phyloP scores from a whole-genome alignment of 2,888 invertebrate species.

The Macaria notata region DNA sequence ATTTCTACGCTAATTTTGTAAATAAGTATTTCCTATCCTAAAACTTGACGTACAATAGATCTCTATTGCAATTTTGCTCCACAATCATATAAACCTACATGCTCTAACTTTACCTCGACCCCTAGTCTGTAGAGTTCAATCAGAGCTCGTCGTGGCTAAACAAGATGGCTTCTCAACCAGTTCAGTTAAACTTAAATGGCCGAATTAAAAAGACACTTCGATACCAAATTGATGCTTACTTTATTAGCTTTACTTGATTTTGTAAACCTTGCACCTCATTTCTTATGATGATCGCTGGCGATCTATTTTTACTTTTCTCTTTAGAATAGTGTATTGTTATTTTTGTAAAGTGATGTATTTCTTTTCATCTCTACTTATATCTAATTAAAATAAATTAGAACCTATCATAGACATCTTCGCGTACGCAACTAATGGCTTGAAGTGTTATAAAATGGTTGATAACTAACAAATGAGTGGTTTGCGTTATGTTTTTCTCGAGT shows the following conservation, averaged over 20 bases:
- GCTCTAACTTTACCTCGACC: neutral
- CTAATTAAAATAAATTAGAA: conserved; percentile 33
- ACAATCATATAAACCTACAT: neutral
- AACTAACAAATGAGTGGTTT: conserved; percentile 75
- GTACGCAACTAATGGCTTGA: conserved; percentile 76
- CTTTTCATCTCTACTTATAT: conserved; percentile 51
- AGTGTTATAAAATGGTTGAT: conserved; percentile 66
- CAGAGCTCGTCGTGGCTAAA: too few species aligned
- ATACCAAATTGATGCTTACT: conserved; percentile 55
- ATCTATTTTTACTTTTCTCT: conserved; percentile 72
- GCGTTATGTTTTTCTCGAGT: conserved; percentile 64
- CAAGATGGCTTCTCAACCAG: conserved; percentile 23
- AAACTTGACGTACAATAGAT: conserved; percentile 18
- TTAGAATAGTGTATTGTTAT: conserved; percentile 71
- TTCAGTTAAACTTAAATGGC: conserved; percentile 17
- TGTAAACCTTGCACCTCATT: conserved; percentile 76
- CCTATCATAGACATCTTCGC: conserved; percentile 58
- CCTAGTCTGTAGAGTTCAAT: too few species aligned
- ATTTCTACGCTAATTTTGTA: conserved; percentile 28
- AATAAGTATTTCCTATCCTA: conserved; percentile 20
- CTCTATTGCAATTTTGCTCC: conserved; percentile 22
- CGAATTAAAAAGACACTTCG: conserved; percentile 50
- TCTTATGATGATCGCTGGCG: conserved; percentile 77
- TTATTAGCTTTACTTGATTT: conserved; percentile 55
- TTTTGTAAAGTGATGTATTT: conserved; percentile 61